Evolutionary conservation across 2,888 invertebrate genomes (phyloP), one percentile per base, ranked within the genome.

Genomic region (Bembecia ichneumoniformis): DNA sequence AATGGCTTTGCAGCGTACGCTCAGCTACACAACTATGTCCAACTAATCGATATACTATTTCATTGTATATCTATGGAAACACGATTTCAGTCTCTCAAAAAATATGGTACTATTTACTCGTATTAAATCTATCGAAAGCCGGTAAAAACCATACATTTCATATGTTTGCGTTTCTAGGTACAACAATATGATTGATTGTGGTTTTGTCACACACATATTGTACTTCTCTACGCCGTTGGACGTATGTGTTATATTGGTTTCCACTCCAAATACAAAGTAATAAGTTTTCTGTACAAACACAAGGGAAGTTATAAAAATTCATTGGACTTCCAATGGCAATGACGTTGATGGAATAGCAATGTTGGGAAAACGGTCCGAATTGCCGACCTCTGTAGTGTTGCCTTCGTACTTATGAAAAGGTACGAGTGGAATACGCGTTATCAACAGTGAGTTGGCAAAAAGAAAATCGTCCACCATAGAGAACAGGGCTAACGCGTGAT

Each of bases 181-280:
- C 69, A 62, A 61, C 64, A 66, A 69, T 63, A 82, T 86, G 83
- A 86, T 84, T 83, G 83, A 86, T 86, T 81, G 79, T 80, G 77
- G 72, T 77, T 74, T 75, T 77, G 77, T 70, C 66, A 78, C 71
- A 81, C 75, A 75, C 63, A 70, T 28, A 28, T 28, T 28, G 28
- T 28, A 28, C 28, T 28, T 28, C 28, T 28, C 28, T 9, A 68
- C 74, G 64, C 75, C 77, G 82, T 79, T 75, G 80, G 72, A 72
- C 73, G 69, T 58, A 60, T 60, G 64, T 69, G 69, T 64, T 62
- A 68, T 11, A 17, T 16, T 40, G 40, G 60, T 28, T 63, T 59
- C 57, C 64, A 58, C 65, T 59, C 61, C 58, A 70, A 68, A 63
- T 58, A 66, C 60, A 60, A 67, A 66, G 74, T 71, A 74, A 72